These are phyloP conservation scores for Tetanocera ferruginea DNA, from an alignment of 2,888 invertebrate genomes.

Conservation along the genomic window DNA sequence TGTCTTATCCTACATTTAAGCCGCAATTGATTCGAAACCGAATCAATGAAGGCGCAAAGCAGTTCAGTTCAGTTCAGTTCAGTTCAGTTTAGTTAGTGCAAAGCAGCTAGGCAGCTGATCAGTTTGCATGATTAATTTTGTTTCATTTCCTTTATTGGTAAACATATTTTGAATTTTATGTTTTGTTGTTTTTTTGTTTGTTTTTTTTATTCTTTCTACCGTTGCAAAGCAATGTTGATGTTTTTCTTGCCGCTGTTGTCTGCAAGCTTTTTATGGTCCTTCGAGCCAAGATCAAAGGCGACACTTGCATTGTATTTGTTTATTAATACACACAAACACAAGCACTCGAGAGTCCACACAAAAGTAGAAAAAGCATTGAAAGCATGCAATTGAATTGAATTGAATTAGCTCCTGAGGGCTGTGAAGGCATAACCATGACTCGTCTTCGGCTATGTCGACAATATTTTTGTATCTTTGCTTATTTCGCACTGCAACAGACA, in stretches of 20 bases:
- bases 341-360: not conserved
- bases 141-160: constrained; percentile 29
- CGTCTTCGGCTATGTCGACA: not conserved
- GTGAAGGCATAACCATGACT: not conserved
- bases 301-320: constrained; percentile 28
- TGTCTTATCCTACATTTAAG: constrained; percentile 29
- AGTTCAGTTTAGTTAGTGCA: not conserved
- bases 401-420: constrained; percentile 7
- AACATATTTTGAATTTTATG: not conserved
- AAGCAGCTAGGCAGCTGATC: constrained; percentile 3
- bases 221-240: not conserved
- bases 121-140: constrained; percentile 34
- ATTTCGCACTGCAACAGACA: not conserved
- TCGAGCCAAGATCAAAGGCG: constrained; percentile 33
- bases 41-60: not conserved
- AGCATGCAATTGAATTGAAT: constrained; percentile 8
- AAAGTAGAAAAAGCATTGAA: not conserved
- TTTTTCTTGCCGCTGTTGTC: not conserved
- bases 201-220: not conserved
- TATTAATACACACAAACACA: constrained; percentile 7
- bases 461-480: not conserved
- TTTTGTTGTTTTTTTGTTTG: not conserved
- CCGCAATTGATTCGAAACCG: constrained; percentile 27
- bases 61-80: not conserved
- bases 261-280: constrained; percentile 5